These are phyloP conservation scores for Orcinus orca DNA, from an alignment of 2,113 vertebrate genomes.

Conservation along the genomic window DNA sequence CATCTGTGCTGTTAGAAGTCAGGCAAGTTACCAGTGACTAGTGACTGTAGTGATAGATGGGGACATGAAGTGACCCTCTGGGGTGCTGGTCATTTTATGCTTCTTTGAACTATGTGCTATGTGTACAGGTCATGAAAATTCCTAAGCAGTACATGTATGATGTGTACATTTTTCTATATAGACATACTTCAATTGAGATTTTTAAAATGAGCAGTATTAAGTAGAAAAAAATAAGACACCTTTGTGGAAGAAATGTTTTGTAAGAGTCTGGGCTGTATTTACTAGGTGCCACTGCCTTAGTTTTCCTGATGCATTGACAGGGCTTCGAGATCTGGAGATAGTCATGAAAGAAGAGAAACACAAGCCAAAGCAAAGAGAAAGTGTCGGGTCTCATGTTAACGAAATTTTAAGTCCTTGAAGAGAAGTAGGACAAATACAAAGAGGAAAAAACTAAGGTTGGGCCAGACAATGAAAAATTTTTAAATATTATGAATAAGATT, in stretches of 20 bases:
- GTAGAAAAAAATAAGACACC: neutral
- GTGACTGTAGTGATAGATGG: neutral
- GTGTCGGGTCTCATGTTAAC: neutral
- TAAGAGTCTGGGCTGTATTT: neutral
- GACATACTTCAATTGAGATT: neutral
- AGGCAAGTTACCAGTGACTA: neutral
- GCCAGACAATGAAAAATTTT: neutral
- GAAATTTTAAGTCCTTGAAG: neutral
- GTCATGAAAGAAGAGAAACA: neutral
- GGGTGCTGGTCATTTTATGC: neutral
- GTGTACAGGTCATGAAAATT: neutral
- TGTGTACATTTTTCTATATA: neutral
- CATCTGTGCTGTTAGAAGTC: neutral
- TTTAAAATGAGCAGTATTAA: neutral
- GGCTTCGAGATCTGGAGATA: neutral
- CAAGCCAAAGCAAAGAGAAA: neutral
- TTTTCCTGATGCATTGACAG: neutral
- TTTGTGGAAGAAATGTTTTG: neutral
- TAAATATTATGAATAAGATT: neutral
- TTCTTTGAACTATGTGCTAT: neutral
- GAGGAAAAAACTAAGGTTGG: neutral
- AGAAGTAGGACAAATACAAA: neutral
- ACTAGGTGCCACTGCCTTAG: neutral
- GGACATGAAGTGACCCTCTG: fast-evolving
- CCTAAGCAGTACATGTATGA: neutral